Base-by-base conservation (phyloP, 2,888 invertebrate genomes). In the Drosophila testacea region DNA sequence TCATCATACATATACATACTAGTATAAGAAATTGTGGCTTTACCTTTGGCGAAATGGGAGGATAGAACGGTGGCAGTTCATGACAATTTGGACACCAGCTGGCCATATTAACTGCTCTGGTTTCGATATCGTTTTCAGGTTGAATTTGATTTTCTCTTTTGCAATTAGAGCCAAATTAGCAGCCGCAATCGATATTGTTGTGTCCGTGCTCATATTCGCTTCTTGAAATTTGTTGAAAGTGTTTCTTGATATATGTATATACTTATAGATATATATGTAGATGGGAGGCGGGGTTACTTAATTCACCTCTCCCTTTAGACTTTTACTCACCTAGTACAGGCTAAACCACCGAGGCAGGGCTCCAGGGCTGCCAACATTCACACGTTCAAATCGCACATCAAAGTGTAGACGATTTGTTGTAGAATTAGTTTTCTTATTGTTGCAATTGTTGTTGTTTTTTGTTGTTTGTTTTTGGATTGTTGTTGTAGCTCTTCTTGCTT, bases 331-430 rank as follows among this genome's bases (percentile, higher is more conserved):
- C 92, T 93, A 92, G 91, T 92, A 92, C 92, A 92, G 92, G 91
- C 92, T 92, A 92, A 91, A 91, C 91, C 91, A 92, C 93, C 92
- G 92, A 92, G 92, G 92, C 92, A 92, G 83, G 88, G 85, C 92
- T 93, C 92, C 92, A 93, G 93, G 91, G 93, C 90, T 92, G 92
- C 92, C 93, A 93, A 92, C 93, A 92, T 92, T 92, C 92, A 92
- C 92, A 91, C 91, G 83, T 83, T 90, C 83, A 83, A 86, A 83
- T 79, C 81, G 80, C 85, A 88, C 90, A 91, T 90, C 70, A 81
- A 85, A 75, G 69, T 85, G 83, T 73, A 84, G 73, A 84, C 85
- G 85, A 84, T 87, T 77, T 88, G 80, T 76, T 73, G 38, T 27
- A 39, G 52, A 41, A 39, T 54, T 72, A 38, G 48, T 72, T 34